A percentile compares a stretch with the other conserved stretches of the same genome.
Conservation (phyloP, 1,140 invertebrate genomes). For the Cherax quadricarinatus region DNA sequence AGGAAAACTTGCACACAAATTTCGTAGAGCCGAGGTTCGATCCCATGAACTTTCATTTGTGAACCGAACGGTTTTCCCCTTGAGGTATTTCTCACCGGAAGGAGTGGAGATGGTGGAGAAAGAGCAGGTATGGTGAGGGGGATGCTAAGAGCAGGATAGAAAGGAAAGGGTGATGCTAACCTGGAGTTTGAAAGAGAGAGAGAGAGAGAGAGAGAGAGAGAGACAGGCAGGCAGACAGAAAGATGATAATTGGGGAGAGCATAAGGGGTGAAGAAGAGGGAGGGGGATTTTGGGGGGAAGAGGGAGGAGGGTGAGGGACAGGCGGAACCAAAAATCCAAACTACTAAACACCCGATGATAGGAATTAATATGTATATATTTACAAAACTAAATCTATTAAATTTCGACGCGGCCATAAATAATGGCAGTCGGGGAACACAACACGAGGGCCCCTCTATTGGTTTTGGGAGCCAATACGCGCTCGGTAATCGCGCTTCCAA, state of each 20-base stretch:
- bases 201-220: neutral
- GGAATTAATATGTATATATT: neutral
- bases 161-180: neutral
- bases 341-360: conserved; percentile 9
- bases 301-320: neutral
- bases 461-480: neutral
- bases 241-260: neutral
- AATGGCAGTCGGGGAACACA: neutral
- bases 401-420: conserved; percentile 1
- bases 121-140: neutral
- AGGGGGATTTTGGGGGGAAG: neutral
- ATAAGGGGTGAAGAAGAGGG: neutral
- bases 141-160: neutral
- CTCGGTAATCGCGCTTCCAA: neutral
- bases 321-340: neutral
- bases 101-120: no score
- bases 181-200: neutral
- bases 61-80: no score
- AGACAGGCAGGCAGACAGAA: neutral
- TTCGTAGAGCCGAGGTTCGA: no score
- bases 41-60: no score
- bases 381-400: conserved; percentile 33
- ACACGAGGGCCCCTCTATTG: neutral
- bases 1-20: no score
- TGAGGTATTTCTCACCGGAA: no score